Percentiles rank a stretch among this genome's conserved stretches.
phyloP scores from a whole-genome alignment of 92 coral and sea anemone genomes.

The Actinernus sp. region DNA sequence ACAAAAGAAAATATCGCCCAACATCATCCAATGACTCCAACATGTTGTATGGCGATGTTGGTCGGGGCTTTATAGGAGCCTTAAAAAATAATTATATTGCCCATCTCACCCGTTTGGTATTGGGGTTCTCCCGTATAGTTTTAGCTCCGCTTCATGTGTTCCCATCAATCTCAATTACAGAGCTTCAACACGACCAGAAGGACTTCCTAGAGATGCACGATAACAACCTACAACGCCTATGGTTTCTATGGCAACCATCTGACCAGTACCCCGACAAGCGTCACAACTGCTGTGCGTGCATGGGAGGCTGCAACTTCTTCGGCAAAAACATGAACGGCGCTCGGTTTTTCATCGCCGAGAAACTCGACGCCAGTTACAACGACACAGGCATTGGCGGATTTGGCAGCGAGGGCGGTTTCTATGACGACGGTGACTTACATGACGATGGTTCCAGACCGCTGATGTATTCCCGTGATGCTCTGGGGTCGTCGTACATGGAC shows the following conservation, averaged over 20 bases:
- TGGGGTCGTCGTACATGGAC: conserved; percentile 80
- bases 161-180: conserved; percentile 26
- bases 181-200: conserved; percentile 74
- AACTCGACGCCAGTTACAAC: conserved; percentile 92
- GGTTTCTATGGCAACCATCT: conserved; percentile 94
- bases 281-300: conserved; percentile 85
- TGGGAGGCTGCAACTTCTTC: conserved; percentile 97
- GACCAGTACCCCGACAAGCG: conserved; percentile 49
- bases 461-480: conserved; percentile 86
- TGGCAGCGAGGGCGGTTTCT: conserved; percentile 82
- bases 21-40: too few species aligned
- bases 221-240: conserved; percentile 73
- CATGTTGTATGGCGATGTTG: too few species aligned
- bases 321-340: conserved; percentile 93
- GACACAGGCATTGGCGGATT: conserved; percentile 83
- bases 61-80: too few species aligned
- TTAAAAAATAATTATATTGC: too few species aligned
- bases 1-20: too few species aligned
- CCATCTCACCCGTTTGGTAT: too few species aligned
- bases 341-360: conserved; percentile 86
- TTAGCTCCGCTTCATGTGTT: too few species aligned
- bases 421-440: conserved; percentile 80
- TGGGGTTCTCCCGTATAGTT: too few species aligned
- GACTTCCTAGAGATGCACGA: conserved; percentile 94
- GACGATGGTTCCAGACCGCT: conserved; percentile 80